These are phyloP conservation scores for Nibea albiflora DNA, from an alignment of 2,113 vertebrate genomes.

Conservation along the genomic window DNA sequence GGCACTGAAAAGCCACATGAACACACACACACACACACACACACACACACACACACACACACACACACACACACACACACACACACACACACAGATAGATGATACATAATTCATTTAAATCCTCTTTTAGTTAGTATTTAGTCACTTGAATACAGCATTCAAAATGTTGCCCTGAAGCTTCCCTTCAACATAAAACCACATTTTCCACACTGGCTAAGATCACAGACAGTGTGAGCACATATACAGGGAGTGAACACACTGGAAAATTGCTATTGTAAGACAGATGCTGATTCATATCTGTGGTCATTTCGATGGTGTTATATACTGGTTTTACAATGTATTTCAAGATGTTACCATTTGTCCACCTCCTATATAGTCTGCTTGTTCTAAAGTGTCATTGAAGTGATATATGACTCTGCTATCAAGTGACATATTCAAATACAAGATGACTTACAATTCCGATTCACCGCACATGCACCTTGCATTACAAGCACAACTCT, in stretches of 20 bases:
- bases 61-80: background rate
- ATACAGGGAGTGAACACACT: background rate
- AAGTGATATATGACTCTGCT: background rate
- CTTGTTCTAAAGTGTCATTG: background rate
- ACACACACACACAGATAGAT: background rate
- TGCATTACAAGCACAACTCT: background rate
- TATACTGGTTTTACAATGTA: constrained; percentile 2
- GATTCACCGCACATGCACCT: background rate
- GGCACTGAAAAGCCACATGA: constrained; percentile 71
- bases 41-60: background rate
- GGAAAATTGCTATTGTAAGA: background rate
- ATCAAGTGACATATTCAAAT: background rate
- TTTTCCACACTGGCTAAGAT: background rate
- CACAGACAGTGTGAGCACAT: background rate
- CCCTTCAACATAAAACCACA: background rate
- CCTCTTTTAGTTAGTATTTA: background rate
- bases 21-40: background rate
- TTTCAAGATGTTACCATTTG: background rate
- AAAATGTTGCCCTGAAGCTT: background rate
- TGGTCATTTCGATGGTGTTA: background rate
- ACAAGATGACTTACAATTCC: constrained; percentile 3
- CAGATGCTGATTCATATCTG: background rate
- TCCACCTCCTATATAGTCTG: background rate
- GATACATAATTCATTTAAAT: background rate
- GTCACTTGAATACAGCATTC: background rate